Evolutionary conservation across 2,888 invertebrate species (phyloP).

Genomic region (Pasiphila rectangulata): DNA sequence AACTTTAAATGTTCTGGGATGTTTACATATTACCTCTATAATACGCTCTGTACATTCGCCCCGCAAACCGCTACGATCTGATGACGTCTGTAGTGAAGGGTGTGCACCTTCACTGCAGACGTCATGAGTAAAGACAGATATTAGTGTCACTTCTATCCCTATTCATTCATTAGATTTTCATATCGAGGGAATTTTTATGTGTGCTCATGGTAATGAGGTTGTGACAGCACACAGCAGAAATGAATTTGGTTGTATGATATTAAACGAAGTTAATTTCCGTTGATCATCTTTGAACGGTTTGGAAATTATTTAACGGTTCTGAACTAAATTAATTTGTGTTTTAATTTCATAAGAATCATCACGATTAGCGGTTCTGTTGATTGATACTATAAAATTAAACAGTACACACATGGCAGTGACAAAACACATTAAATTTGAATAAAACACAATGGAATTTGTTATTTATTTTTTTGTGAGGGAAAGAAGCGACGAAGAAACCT

Average conservation of each 20-base stretch:
- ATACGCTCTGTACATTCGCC: too few species aligned
- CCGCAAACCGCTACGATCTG: too few species aligned
- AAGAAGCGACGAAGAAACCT: too few species aligned
- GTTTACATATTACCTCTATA: too few species aligned
- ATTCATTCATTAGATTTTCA: neutral
- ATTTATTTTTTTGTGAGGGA: too few species aligned
- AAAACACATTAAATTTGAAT: too few species aligned
- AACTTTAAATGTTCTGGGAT: too few species aligned
- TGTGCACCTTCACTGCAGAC: too few species aligned
- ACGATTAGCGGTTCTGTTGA: neutral
- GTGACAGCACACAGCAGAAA: conserved; percentile 30
- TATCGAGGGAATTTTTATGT: conserved; percentile 13
- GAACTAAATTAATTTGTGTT: neutral
- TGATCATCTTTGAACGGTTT: conserved; percentile 15
- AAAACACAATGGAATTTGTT: too few species aligned
- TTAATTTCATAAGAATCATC: conserved; percentile 5
- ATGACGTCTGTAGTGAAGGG: too few species aligned
- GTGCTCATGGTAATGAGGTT: conserved; percentile 26
- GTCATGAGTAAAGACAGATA: too few species aligned
- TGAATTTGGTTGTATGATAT: conserved; percentile 29
- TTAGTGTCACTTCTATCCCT: conserved; percentile 10
- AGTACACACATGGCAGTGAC: too few species aligned
- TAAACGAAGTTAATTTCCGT: conserved; percentile 17
- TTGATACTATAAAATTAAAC: neutral
- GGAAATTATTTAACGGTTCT: conserved; percentile 6